Evolutionary conservation across 2,888 invertebrate genomes (phyloP).

Genomic region (Stenoptilia bipunctidactyla): DNA sequence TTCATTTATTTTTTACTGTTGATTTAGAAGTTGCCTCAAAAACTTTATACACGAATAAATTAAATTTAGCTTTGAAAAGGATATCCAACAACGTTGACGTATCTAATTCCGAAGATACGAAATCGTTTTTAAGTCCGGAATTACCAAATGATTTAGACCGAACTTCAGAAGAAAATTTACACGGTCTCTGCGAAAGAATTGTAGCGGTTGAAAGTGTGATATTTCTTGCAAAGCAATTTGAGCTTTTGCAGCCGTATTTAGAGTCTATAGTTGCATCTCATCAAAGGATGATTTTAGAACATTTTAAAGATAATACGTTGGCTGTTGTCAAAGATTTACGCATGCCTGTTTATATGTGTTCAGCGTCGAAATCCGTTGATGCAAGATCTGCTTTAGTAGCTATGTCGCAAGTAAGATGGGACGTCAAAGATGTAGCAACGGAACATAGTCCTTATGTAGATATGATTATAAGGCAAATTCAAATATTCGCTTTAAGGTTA

Average conservation of each 20-base stretch:
- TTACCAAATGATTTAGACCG: slow-evolving; percentile 36
- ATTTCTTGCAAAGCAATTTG: slow-evolving; percentile 90
- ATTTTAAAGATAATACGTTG: slow-evolving; percentile 82
- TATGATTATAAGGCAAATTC: slow-evolving; percentile 79
- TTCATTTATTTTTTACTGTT: slow-evolving; percentile 86
- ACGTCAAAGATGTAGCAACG: slow-evolving; percentile 93
- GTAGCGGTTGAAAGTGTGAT: slow-evolving; percentile 94
- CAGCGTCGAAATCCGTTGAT: slow-evolving; percentile 85
- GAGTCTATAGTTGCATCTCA: slow-evolving; percentile 85
- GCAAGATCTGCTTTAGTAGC: slow-evolving; percentile 79
- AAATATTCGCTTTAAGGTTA: slow-evolving; percentile 83
- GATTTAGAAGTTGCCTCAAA: slow-evolving; percentile 73
- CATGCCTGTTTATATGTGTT: slow-evolving; percentile 88
- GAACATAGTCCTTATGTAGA: slow-evolving; percentile 94
- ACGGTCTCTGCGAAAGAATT: slow-evolving; percentile 87
- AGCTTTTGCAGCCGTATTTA: slow-evolving; percentile 85
- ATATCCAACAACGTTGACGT: slow-evolving; percentile 81
- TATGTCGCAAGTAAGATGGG: slow-evolving; percentile 97
- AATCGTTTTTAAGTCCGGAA: slow-evolving; percentile 31
- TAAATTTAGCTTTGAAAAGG: slow-evolving; percentile 81
- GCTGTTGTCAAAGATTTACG: slow-evolving; percentile 80
- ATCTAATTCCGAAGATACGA: slow-evolving; percentile 15
- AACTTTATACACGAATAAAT: slow-evolving; percentile 75
- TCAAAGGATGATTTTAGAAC: slow-evolving; percentile 75
- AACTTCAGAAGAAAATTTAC: slow-evolving; percentile 76